A percentile compares a stretch with the other conserved stretches of the same genome.
Evolutionary conservation across 1,140 invertebrate species (phyloP).

Genomic region (Sinella curviseta): DNA sequence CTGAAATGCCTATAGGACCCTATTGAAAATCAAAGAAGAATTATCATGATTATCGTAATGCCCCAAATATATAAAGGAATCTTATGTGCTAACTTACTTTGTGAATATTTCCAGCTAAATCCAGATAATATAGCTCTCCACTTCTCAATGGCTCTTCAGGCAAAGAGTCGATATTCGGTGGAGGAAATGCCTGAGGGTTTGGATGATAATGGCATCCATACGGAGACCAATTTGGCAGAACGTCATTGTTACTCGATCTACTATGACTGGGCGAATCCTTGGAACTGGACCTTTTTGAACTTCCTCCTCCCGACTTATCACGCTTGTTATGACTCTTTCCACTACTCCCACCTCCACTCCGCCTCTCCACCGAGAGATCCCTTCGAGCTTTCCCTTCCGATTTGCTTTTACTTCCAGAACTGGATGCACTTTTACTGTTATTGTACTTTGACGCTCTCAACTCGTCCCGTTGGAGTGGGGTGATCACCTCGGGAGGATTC

Average conservation of each 20-base stretch:
- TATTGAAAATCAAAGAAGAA: slow-evolving; percentile 23
- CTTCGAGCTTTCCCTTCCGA: not conserved
- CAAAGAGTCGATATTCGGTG: slow-evolving; percentile 77
- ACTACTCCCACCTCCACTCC: slow-evolving; percentile 50
- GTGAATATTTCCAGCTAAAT: slow-evolving; percentile 92
- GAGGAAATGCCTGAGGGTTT: slow-evolving; percentile 76
- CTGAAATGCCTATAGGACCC: slow-evolving; percentile 45
- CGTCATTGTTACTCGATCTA: slow-evolving; percentile 28
- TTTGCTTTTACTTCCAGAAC: slow-evolving; percentile 17
- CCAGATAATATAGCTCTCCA: slow-evolving; percentile 91
- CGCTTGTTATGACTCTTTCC: slow-evolving; percentile 55
- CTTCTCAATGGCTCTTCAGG: slow-evolving; percentile 79
- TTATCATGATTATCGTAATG: not conserved
- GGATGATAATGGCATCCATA: slow-evolving; percentile 88
- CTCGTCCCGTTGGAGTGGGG: slow-evolving; percentile 45
- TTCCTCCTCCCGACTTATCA: slow-evolving; percentile 57
- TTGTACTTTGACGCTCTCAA: slow-evolving; percentile 46
- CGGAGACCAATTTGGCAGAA: slow-evolving; percentile 69
- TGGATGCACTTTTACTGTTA: not conserved
- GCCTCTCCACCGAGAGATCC: not conserved
- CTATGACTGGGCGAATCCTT: slow-evolving; percentile 36
- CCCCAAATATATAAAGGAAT: slow-evolving; percentile 26
- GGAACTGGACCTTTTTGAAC: slow-evolving; percentile 47
- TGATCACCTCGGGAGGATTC: slow-evolving; percentile 60
- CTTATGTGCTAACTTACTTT: slow-evolving; percentile 61